Conservation (phyloP, 2,113 vertebrate genomes). For the Sorex fumeus region DNA sequence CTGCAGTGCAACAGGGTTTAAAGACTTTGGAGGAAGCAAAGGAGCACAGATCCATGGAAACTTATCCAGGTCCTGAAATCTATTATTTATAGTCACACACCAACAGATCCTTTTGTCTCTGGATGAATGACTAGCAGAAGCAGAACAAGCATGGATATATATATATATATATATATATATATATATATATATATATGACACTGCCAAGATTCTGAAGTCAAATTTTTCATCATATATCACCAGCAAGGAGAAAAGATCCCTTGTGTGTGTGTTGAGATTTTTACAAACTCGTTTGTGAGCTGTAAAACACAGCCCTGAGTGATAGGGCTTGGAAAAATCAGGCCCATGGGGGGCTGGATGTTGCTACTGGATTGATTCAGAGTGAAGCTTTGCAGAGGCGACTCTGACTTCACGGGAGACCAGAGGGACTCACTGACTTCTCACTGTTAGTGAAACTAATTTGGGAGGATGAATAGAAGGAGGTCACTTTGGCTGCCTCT, state of each 20-base stretch:
- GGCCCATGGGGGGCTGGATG: not conserved
- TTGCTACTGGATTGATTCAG: constrained; percentile 52
- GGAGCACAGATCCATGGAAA: not conserved
- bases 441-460: constrained; percentile 56
- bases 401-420: constrained; percentile 49
- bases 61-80: not conserved
- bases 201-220: constrained; percentile 26
- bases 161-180: too few relatives aligned
- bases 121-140: not conserved
- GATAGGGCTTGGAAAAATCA: not conserved
- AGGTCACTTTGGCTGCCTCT: not conserved
- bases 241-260: constrained; percentile 22
- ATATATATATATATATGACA: not conserved
- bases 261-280: constrained; percentile 15
- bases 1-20: not conserved
- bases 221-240: constrained; percentile 25
- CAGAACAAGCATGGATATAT: not conserved
- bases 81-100: not conserved
- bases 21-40: not conserved
- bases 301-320: constrained; percentile 45
- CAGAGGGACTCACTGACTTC: constrained; percentile 36
- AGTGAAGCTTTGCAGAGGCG: constrained; percentile 38
- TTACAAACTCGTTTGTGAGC: constrained; percentile 64
- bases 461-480: constrained; percentile 47
- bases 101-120: constrained; percentile 24